Base-by-base conservation (phyloP, 92 coral and sea anemone species). In the Paragorgia papillata region DNA sequence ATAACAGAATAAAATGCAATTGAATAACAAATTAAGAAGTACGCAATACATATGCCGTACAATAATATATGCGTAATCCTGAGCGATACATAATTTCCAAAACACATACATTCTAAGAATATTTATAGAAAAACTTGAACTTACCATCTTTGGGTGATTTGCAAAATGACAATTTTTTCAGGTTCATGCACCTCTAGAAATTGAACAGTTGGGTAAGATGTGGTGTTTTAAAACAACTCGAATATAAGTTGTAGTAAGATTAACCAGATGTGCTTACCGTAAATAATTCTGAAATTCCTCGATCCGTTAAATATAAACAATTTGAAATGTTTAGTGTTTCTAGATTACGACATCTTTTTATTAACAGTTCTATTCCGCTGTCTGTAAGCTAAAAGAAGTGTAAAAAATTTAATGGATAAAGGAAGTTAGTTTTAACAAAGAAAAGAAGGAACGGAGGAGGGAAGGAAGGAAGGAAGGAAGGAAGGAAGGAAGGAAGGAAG, bases 231-330 rank as follows among this genome's bases (percentile, higher is more conserved):
- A n/a, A n/a, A n/a, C n/a, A n/a, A n/a, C n/a, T n/a, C n/a, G n/a
- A n/a, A n/a, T n/a, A n/a, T n/a, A n/a, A n/a, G n/a, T n/a, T n/a
- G n/a, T n/a, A n/a, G n/a, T n/a, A n/a, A n/a, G n/a, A n/a, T n/a
- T n/a, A n/a, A n/a, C n/a, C n/a, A 37, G 43, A 37, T 37, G 43
- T 22, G 28, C 53, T 40, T 27, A 92, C 97, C 98, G 79, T 86
- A 33, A 88, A 60, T 18, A 94, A 85, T 20, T 79, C 88, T 9
- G 86, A 20, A 46, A 94, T 46, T 14, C 97, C 98, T 13, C 67
- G 75, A 59, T 94, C 92, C 21, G 98, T 88, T 57, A 94, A 61
- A 29, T 56, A 54, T 3, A 60, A n/a, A 82, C 98, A 94, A 33
- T 82, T 92, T 2, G 98, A 88, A 33, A 94, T 74, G 73, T 85